Conservation (phyloP, 2,113 vertebrate genomes). For the Pluvialis apricaria region DNA sequence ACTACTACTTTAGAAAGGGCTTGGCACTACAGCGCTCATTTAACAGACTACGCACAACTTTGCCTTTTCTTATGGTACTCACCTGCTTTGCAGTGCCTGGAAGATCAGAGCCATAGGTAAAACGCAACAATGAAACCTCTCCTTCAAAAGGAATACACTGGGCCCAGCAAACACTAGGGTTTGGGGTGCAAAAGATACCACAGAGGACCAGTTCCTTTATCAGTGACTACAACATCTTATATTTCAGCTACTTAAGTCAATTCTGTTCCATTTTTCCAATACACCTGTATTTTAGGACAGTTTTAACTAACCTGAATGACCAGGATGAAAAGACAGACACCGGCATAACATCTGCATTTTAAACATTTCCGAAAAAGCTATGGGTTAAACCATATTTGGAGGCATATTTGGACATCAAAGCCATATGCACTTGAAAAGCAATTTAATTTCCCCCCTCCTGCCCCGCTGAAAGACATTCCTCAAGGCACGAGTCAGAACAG, state of each 20-base stretch:
- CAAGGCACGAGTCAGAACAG: constrained; percentile 33
- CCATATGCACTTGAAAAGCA: constrained; percentile 19
- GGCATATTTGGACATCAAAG: constrained; percentile 21
- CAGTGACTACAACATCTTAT: not conserved
- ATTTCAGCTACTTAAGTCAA: not conserved
- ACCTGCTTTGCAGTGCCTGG: not conserved
- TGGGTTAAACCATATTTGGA: not conserved
- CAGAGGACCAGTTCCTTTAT: not conserved
- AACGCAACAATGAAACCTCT: not conserved
- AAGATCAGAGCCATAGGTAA: not conserved
- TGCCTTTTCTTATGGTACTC: not conserved
- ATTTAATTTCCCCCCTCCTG: not conserved
- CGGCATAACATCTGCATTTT: not conserved
- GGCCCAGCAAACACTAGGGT: not conserved
- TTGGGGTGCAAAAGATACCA: not conserved
- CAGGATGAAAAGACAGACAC: not conserved
- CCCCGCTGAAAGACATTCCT: constrained; percentile 26
- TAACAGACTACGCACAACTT: not conserved
- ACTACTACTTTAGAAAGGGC: not conserved
- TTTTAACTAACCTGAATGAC: not conserved
- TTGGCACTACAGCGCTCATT: not conserved
- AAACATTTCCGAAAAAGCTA: not conserved
- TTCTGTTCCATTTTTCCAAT: not conserved
- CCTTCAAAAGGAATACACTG: not conserved
- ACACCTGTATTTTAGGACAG: not conserved